A percentile compares a stretch with the other conserved stretches of the same genome.
Conservation (phyloP, 2,113 vertebrate species). For the Nothoprocta pentlandii region DNA sequence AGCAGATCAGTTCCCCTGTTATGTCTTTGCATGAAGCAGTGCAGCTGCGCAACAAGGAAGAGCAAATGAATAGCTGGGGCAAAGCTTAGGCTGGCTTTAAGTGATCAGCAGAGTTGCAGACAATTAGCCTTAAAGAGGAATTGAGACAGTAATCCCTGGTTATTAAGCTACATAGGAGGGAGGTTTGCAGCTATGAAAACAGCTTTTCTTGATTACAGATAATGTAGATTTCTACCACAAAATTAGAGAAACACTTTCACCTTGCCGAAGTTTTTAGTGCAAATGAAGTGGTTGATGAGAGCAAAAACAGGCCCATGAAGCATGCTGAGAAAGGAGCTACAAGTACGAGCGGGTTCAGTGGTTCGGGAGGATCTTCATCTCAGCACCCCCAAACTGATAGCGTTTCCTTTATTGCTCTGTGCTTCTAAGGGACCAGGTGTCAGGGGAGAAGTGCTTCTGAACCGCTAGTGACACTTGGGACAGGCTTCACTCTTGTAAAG, state of each 20-base stretch:
- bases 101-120: slow-evolving; percentile 3
- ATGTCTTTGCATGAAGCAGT: rapidly evolving
- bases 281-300: slow-evolving; percentile 2
- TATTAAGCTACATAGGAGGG: background rate
- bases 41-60: background rate
- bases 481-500: background rate
- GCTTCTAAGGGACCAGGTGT: background rate
- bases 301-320: background rate
- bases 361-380: slow-evolving; percentile 1
- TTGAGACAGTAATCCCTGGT: background rate
- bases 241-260: slow-evolving; percentile 45
- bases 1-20: background rate
- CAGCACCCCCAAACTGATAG: background rate
- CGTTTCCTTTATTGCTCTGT: background rate
- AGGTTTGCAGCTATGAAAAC: background rate
- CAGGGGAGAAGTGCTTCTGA: background rate
- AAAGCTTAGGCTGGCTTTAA: background rate
- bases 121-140: background rate
- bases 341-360: slow-evolving; percentile 13
- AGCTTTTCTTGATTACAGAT: slow-evolving; percentile 37
- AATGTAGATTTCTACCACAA: background rate
- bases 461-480: background rate
- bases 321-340: background rate
- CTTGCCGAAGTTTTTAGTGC: slow-evolving; percentile 46
- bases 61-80: background rate